Evolutionary conservation across 2,888 invertebrate species (phyloP), one percentile per base, ranked within the genome.

Genomic region (Nezara viridula): DNA sequence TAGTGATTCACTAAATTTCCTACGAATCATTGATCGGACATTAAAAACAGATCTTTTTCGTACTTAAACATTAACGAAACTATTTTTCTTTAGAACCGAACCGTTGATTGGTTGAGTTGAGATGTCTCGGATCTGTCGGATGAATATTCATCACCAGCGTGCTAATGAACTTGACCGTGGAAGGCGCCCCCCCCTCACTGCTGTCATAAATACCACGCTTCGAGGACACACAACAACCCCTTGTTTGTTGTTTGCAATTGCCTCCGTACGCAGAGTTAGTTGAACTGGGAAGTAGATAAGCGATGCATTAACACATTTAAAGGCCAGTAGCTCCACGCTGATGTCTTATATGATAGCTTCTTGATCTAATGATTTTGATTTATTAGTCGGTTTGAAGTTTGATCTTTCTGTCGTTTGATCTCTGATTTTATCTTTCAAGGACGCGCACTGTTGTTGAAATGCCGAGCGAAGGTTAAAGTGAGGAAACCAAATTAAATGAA

Each of bases 171-270:
- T 7, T 73, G 66, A 19, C 66, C 66, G 37, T 73, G 66, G 66
- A 73, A 21, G 7, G 66, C 66, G 32, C 32, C 60, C 27, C 60
- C 12, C 3, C 2, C 12, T 14, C 27, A 0, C 19, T 0, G 5
- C 44, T 37, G 66, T 73, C 66, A 73, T 73, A 73, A 73, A 73
- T 73, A 73, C 66, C 66, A 73, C 27, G 3, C 60, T 60, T 60
- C 32, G 66, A 9, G 19, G 7, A 19, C 7, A 73, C 66, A 73
- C 32, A 32, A 27, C 2, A 10, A 16, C 66, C 19, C 21, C 6
- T 37, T 37, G 66, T 73, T 73, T 73, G 32, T 37, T 37, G 19
- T 27, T 37, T 37, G 66, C 66, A 1, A 37, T 19, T 73, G 66
- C 32, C 32, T 66, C 16, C 12, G 32, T 21, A 37, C 7, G 6